Base-by-base conservation (phyloP, 2,797 vertebrate species). In the Carduelis carduelis region DNA sequence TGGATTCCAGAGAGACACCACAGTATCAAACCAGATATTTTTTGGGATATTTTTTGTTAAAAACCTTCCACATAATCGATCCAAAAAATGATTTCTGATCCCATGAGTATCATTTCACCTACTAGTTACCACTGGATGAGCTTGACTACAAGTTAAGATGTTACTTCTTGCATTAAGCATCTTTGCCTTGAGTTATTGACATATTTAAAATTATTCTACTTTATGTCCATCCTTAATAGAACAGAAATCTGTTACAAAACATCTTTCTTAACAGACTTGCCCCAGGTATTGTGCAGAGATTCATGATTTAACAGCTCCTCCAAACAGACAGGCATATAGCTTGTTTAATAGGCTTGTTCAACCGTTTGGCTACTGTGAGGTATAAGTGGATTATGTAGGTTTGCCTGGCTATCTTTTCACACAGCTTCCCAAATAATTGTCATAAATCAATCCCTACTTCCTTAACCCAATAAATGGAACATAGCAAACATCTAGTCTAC, bases 171-270 rank as follows among this genome's bases (percentile, higher is more conserved):
- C 81, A 89, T 95, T 96, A 97, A 96, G 80, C 44, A 95, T 93
- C 96, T 97, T 97, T 97, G 95, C 92, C 96, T 96, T 96, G 93
- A 97, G 93, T 97, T 97, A 97, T 97, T 98, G 96, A 97, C 93
- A 95, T 59, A 91, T 96, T 97, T 97, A 96, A 98, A 97, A 96
- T 97, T 97, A 97, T 95, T 95, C 96, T 96, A 76, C 75, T 97
- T 98, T 96, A 96, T 97, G 96, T 97, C 95, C 90, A 83, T 69
- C 78, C 93, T 96, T 97, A 97, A 97, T 94, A 95, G 95, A 97
- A 97, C 71, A 97, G 94, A 97, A 97, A 96, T 96, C 69, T 93
- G 81, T 94, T 96, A 93, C 94, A 96, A 97, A 96, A 79, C 75
- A 97, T 97, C 96, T 98, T 97, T 97, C 97, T 98, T 97, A 98